Evolutionary conservation across 2,888 invertebrate species (phyloP), one percentile per base, ranked within the genome.

Genomic region (Drosophila robusta): DNA sequence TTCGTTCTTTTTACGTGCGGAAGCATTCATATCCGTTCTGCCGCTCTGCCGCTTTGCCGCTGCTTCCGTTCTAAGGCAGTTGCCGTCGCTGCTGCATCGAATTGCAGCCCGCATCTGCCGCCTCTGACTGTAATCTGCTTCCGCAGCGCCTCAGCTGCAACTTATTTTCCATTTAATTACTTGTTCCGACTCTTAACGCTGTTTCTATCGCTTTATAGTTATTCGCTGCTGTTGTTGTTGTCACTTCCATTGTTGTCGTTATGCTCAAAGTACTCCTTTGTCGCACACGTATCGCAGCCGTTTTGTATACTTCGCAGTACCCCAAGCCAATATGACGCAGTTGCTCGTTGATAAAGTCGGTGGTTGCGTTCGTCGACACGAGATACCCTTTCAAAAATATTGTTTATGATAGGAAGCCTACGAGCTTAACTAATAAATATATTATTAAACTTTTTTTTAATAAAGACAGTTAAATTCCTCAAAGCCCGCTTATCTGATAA

Each of bases 151-250:
- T 57, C 49, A 45, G 49, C 65, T 46, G 66, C 61, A 50, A 55
- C 69, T 69, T 78, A 79, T 85, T 70, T 62, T 67, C 57, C 70
- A 82, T 85, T 81, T 90, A 90, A 90, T 90, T 91, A 87, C 87
- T 89, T 84, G 81, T 90, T 90, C 90, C 90, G 90, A 90, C 85
- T 83, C 87, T 87, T 80, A 87, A 41, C 78, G 89, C 76, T 77
- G 70, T 79, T 87, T 67, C 77, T 70, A 75, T 80, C 67, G 70
- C 77, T 47, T 64, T 74, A 51, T 65, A 64, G 47, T 57, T 66
- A 14, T 41, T 62, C 29, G 26, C 3, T 29, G 29, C 29, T 55
- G 38, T 57, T 66, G 14, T 69, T 81, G 75, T 52, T 70, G 55
- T 71, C 73, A 66, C 24, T 66, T 36, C 46, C 57, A 60, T 77